phyloP scores from a whole-genome alignment of 2,113 vertebrate species.

The Toxotes chatareus region DNA sequence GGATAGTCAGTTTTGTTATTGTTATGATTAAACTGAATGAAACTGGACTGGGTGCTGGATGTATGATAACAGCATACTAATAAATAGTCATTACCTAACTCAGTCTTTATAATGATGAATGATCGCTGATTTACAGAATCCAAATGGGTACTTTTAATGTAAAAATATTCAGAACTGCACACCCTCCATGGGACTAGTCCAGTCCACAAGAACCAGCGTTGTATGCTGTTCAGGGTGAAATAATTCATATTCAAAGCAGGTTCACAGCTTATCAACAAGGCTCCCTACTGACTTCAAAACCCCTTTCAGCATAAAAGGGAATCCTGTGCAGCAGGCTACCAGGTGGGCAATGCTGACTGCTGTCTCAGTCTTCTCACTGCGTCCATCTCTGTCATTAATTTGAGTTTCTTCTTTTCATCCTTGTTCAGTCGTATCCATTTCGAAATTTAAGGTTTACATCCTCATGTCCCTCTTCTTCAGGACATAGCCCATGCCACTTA shows the following conservation, averaged over 20 bases:
- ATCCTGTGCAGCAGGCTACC: slow-evolving; percentile 45
- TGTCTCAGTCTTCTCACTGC: slow-evolving; percentile 10
- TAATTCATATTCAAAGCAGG: slow-evolving; percentile 76
- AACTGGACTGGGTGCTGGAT: background rate
- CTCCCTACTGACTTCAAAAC: slow-evolving; percentile 73
- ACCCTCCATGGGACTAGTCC: slow-evolving; percentile 37
- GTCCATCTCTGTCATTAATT: slow-evolving; percentile 31
- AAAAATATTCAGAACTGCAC: slow-evolving; percentile 53
- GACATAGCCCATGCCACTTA: background rate
- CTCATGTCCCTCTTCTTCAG: background rate
- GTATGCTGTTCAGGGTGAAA: slow-evolving; percentile 46
- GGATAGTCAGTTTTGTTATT: background rate
- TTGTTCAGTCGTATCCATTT: background rate
- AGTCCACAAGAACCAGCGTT: slow-evolving; percentile 42
- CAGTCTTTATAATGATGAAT: slow-evolving; percentile 23
- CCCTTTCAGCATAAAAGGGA: slow-evolving; percentile 66
- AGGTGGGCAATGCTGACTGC: slow-evolving; percentile 40
- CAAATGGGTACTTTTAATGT: slow-evolving; percentile 33
- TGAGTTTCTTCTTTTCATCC: slow-evolving; percentile 15
- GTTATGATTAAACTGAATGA: slow-evolving; percentile 4
- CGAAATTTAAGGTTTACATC: slow-evolving; percentile 1
- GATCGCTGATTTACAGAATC: slow-evolving; percentile 42
- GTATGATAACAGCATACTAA: background rate
- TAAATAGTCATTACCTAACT: background rate
- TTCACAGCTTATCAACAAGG: slow-evolving; percentile 67